Percentiles rank a stretch among this genome's conserved stretches.
phyloP scores from a whole-genome alignment of 2,113 vertebrate species.

The Pseudolaguvia tuberculata region DNA sequence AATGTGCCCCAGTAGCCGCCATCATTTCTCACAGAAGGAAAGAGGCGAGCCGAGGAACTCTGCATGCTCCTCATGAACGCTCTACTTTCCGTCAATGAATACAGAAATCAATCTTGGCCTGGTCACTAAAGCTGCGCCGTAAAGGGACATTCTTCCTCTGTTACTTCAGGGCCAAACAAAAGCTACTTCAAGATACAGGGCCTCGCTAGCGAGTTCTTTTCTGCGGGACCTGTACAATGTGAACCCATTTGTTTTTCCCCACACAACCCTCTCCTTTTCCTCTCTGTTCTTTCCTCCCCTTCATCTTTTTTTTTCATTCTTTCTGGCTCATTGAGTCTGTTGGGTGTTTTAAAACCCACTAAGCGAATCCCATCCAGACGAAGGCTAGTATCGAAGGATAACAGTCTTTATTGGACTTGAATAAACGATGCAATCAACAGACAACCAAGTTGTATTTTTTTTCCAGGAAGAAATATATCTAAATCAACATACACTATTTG shows the following conservation, averaged over 20 bases:
- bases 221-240: conserved; percentile 70
- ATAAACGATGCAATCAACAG: conserved; percentile 49
- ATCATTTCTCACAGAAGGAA: conserved; percentile 62
- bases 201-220: conserved; percentile 74
- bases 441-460: conserved; percentile 7
- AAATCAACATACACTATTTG: too few species aligned
- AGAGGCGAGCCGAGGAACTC: conserved; percentile 69
- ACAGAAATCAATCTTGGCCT: conserved; percentile 82
- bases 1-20: conserved; percentile 43
- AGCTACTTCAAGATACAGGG: conserved; percentile 84
- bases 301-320: conserved; percentile 71
- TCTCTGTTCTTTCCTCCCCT: conserved; percentile 45
- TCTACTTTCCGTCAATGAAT: conserved; percentile 88
- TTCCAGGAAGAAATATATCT: conserved; percentile 50
- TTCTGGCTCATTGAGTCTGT: conserved; percentile 82
- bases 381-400: conserved; percentile 49
- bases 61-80: conserved; percentile 94
- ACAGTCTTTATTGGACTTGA: conserved; percentile 55
- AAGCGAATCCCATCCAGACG: conserved; percentile 68
- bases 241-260: conserved; percentile 70
- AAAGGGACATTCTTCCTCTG: conserved; percentile 79
- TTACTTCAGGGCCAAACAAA: conserved; percentile 83
- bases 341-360: conserved; percentile 67
- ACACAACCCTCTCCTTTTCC: conserved; percentile 73
- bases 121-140: conserved; percentile 73